Evolutionary conservation across 2,113 vertebrate species (phyloP), one percentile per base, ranked within the genome.

Genomic region (Pogona vitticeps): DNA sequence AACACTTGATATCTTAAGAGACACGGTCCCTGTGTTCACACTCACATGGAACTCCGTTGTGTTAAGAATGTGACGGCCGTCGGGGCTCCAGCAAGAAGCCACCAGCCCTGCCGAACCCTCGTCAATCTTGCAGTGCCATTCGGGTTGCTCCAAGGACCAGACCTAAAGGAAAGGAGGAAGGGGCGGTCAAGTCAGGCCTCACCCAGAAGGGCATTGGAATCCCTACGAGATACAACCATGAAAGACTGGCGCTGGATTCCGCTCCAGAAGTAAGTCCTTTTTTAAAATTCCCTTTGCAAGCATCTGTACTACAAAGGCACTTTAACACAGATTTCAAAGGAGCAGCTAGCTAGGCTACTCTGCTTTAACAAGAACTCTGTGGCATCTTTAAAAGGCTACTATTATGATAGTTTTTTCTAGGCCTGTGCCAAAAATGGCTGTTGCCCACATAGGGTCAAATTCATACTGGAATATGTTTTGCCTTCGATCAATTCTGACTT

Each of bases 21-120:
- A 52, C 82, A 31, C 13, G 86, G 23, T n/a, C 77, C 88, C 92
- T 93, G 94, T 90, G 5, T 87, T 95, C 90, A 93, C 94, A 97
- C 99, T 99, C 96, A 99, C 98, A 80, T 99, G 98, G 96, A 99
- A 99, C 94, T 99, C 98, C 0, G 98, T 98, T 36, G 99, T 99
- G 93, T 99, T 99, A 96, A 99, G 98, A 94, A 99, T 97, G 97
- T 99, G 99, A 96, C 99, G 98, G 89, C 98, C 98, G 13, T 99
- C 99, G 0, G 98, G 98, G 92, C 99, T 98, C 99, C 99, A 99
- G 91, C 98, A 97, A 0, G 99, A 98, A 46, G 98, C 97, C 90
- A 98, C 97, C 92, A 99, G 96, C 76, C 99, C 99, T 0, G 98
- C 98, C 0, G 98, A 99, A 18, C 99, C 99, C 94, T 99, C 99